Base-by-base conservation (phyloP, 2,113 vertebrate species). In the Cyprinodon brontotheroides region DNA sequence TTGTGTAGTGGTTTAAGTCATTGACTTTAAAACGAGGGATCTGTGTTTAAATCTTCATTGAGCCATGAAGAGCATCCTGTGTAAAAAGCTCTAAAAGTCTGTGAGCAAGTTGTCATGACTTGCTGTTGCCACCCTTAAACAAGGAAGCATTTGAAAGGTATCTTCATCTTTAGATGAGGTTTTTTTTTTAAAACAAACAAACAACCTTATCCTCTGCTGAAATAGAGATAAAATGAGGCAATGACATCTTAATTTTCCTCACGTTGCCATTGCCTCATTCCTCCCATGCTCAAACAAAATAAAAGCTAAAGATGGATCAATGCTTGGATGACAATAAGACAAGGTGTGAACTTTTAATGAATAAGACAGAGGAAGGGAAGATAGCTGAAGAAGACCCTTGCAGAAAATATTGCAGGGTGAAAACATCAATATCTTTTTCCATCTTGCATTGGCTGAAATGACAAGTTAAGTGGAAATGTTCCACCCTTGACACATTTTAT, bases 181-280 rank as follows among this genome's bases (percentile, higher is more conserved):
- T 70, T 50, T 85, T 81, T n/a, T n/a, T n/a, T n/a, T n/a, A 86
- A 53, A 12, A 50, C 13, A 29, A 29, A 29, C 77, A 86, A 80
- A 79, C 17, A 72, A 7, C 3, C n/a, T 13, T 66, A 53, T 82
- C 81, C 61, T 69, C 66, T 39, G 37, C 61, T 36, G 72, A 71
- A 71, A 84, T n/a, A 22, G 47, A 61, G 61, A 78, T 67, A 14
- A 0, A 7, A 14, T 2, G 39, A 84, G 80, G 50, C 36, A 8
- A 70, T 66, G 77, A 78, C 77, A 77, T 82, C 72, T 79, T 71
- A 65, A 68, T 83, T 68, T 68, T 77, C 67, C 11, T 62, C 75
- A 79, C 65, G 77, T 62, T 80, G 74, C 81, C 73, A 53, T 47
- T 63, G 60, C 63, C 47, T 48, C 8, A 11, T 40, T 70, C 60